A percentile compares a stretch with the other conserved stretches of the same genome.
Conservation (phyloP, 2,888 invertebrate species). For the Apodemia duryi region DNA sequence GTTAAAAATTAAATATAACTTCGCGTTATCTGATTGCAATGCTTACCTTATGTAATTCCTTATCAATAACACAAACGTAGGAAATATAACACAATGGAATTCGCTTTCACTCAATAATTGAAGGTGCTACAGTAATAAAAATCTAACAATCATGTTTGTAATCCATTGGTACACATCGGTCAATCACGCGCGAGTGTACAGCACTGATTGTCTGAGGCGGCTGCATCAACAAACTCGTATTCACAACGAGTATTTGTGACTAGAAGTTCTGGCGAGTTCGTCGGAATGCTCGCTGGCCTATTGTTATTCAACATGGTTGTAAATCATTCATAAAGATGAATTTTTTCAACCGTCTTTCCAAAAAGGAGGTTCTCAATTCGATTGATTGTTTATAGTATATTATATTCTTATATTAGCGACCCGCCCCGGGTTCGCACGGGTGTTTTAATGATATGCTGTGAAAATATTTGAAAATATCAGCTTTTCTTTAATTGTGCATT, state of each 20-base stretch:
- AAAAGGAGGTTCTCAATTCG: too few species aligned
- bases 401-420: too few species aligned
- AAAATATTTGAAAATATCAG: too few species aligned
- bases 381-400: too few species aligned
- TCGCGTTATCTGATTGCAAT: neutral
- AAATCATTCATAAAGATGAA: neutral
- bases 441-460: too few species aligned
- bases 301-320: neutral
- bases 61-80: slow-evolving; percentile 1
- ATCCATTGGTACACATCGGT: neutral
- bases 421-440: too few species aligned
- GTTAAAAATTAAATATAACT: too few species aligned
- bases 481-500: too few species aligned
- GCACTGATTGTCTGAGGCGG: slow-evolving; percentile 10
- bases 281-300: neutral
- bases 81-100: neutral
- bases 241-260: slow-evolving; percentile 1
- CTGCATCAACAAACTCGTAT: slow-evolving; percentile 7
- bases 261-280: neutral
- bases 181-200: slow-evolving; percentile 4
- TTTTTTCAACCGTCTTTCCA: too few species aligned
- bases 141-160: slow-evolving; percentile 1
- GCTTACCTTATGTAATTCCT: neutral
- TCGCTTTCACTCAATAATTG: neutral
- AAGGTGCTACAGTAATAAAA: neutral